phyloP scores from a whole-genome alignment of 2,797 vertebrate genomes.

The Rhinella marina region DNA sequence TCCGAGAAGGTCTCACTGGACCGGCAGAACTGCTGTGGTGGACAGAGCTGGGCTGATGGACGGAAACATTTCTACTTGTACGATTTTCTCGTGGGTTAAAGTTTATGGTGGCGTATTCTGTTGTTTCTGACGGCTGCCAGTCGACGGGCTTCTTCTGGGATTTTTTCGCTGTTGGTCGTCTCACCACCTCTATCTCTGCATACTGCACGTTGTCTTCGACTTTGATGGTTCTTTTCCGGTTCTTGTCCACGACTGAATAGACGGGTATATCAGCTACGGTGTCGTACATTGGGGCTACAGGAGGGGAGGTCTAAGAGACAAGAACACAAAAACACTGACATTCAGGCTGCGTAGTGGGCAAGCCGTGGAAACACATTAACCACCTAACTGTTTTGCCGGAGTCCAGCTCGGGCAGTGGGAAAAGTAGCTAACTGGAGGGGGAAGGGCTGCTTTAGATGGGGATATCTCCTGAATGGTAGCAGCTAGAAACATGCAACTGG shows the following conservation, averaged over 20 bases:
- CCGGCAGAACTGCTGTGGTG: not conserved
- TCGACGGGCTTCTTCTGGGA: constrained; percentile 58
- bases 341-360: not conserved
- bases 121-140: constrained; percentile 66
- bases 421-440: no score
- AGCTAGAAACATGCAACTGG: no score
- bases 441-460: no score
- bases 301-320: not conserved
- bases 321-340: not conserved
- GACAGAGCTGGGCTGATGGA: not conserved
- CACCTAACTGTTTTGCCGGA: no score
- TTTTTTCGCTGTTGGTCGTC: constrained; percentile 17
- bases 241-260: constrained; percentile 65
- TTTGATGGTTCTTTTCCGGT: not conserved
- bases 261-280: constrained; percentile 63
- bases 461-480: no score
- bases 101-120: constrained; percentile 76
- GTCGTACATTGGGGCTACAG: constrained; percentile 59
- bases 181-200: constrained; percentile 76
- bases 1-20: not conserved
- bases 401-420: no score
- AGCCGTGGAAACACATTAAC: no score
- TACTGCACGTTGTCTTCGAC: constrained; percentile 74
- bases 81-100: constrained; percentile 63
- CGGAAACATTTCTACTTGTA: not conserved